Conservation (phyloP, 1,140 invertebrate species). For the Drosophila nasuta region DNA sequence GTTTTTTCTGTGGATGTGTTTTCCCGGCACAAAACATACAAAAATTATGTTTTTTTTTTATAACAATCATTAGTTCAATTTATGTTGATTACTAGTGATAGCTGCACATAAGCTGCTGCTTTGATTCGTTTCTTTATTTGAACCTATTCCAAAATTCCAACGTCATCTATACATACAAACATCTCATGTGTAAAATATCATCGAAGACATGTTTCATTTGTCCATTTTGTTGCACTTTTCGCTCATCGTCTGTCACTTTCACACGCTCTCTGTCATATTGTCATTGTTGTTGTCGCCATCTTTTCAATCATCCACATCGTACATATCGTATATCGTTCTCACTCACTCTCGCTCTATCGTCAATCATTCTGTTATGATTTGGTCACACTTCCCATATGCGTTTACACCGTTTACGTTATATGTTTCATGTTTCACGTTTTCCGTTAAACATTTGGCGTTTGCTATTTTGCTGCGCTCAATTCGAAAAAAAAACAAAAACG, state of each 20-base stretch:
- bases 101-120: conserved; percentile 51
- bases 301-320: conserved; percentile 17
- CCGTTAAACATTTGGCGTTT: conserved; percentile 62
- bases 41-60: conserved; percentile 28
- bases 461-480: conserved; percentile 47
- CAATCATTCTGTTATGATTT: conserved; percentile 69
- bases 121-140: conserved; percentile 26
- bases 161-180: conserved; percentile 39
- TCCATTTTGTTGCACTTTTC: conserved; percentile 27
- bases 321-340: neutral
- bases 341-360: conserved; percentile 39
- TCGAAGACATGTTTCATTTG: conserved; percentile 16
- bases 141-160: conserved; percentile 10
- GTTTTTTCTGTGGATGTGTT: conserved; percentile 49
- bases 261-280: conserved; percentile 43
- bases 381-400: conserved; percentile 62
- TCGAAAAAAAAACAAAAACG: conserved; percentile 31
- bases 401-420: conserved; percentile 51
- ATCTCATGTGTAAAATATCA: conserved; percentile 18
- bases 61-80: too few relatives aligned
- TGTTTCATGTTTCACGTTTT: conserved; percentile 56
- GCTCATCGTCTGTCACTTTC: conserved; percentile 17
- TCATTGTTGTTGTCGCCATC: conserved; percentile 19
- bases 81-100: conserved; percentile 19
- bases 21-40: conserved; percentile 23